Percentiles rank a stretch among this genome's conserved stretches.
phyloP scores from a whole-genome alignment of 2,888 invertebrate species.

The Pristionchus maxplancki region DNA sequence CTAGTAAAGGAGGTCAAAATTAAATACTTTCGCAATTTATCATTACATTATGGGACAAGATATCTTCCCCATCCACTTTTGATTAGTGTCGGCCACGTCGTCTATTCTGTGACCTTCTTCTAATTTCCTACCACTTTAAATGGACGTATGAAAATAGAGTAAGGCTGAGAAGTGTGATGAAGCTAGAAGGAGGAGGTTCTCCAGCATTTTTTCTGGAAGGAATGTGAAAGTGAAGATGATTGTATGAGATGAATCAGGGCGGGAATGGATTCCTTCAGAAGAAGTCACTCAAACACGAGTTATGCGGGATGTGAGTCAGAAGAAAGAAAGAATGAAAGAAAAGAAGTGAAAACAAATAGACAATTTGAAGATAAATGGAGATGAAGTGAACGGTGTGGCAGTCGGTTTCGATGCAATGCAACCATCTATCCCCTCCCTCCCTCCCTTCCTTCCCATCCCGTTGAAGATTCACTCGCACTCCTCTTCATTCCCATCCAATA shows the following conservation, averaged over 20 bases:
- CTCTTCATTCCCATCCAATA: neutral
- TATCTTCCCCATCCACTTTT: too few species aligned
- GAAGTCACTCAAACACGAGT: neutral
- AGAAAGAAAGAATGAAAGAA: neutral
- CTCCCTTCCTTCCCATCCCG: neutral
- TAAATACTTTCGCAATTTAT: too few species aligned
- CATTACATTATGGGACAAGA: too few species aligned
- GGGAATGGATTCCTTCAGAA: neutral
- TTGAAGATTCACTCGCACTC: neutral
- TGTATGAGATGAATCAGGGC: neutral
- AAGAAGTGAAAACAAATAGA: constrained; percentile 38
- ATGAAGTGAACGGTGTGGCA: neutral
- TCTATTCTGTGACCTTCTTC: too few species aligned
- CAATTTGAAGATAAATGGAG: neutral
- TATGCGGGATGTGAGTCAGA: constrained; percentile 1
- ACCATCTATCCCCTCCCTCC: neutral
- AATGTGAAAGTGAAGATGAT: neutral
- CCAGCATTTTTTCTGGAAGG: too few species aligned
- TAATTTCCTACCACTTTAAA: too few species aligned
- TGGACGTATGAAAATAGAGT: too few species aligned
- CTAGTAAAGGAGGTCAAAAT: too few species aligned
- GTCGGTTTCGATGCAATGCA: neutral
- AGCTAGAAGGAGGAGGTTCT: too few species aligned
- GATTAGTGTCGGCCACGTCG: too few species aligned
- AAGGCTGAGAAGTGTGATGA: too few species aligned